Evolutionary conservation across 2,797 vertebrate genomes (phyloP), one percentile per base, ranked within the genome.

Genomic region (Gallinago solitaria): DNA sequence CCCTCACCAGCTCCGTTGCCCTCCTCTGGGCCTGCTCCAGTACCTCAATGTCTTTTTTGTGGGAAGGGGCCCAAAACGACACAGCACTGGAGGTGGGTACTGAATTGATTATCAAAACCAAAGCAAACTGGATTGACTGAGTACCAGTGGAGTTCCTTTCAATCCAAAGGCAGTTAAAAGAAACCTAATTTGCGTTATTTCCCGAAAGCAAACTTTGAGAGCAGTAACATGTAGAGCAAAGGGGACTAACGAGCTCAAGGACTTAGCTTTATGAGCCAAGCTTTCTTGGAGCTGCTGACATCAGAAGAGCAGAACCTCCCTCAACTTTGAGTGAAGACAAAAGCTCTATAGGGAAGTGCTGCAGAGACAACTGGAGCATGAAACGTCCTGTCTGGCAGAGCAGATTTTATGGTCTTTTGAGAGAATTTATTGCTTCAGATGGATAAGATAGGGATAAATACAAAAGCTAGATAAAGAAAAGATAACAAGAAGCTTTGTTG

Each of bases 401-500:
- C 41, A 83, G 79, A 83, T 68, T 93, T 91, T 90, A 45, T 32
- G 33, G 37, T 90, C 50, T 61, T 90, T 75, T 75, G 69, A 71
- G 69, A 60, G 37, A 83, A 90, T 93, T 68, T 88, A 65, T 88
- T 89, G 25, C 65, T 75, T 88, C 75, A 83, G 83, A 86, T 95
- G 65, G 57, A 41, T 83, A 57, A 94, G 82, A 95, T 81, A 68
- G 57, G 80, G 69, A 28, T 0, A 5, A 90, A 91, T 37, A 71
- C 83, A 78, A 91, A 89, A 91, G 45, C 65, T 65, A 92, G 87
- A 93, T 92, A 83, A 81, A 94, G 71, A 84, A 80, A 57, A 75
- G 90, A 78, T 91, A 91, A 50, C 13, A 27, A 53, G 80, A 87
- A 83, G 18, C 65, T 94, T 91, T 93, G 81, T 64, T 94, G 92